Evolutionary conservation across 2,888 invertebrate genomes (phyloP), one percentile per base, ranked within the genome.

Genomic region (Philaethria dido): DNA sequence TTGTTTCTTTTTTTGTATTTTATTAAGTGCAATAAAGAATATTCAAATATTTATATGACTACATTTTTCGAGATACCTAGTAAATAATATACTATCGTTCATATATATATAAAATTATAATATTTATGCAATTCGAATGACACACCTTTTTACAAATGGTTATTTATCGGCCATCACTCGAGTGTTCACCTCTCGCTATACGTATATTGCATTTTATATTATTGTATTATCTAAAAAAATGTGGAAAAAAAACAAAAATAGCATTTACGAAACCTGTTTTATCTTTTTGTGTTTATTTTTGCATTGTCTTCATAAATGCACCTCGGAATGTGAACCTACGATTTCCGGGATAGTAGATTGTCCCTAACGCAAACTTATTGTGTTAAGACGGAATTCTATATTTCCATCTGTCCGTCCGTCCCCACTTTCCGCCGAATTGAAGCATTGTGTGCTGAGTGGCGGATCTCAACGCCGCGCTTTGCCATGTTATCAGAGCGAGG

Each of bases 261-360:
- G 4, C 11, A 29, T 29, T 52, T 52, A 16, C 16, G 9, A 50
- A 29, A 9, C 11, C 0, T 11, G 16, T 14, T 50, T 25, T 11
- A 5, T n/a, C 29, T 29, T 16, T 33, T 52, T 11, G 52, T 29
- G 11, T 8, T 29, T 52, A 29, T 16, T 29, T 11, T 29, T 29
- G 29, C 16, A 29, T 29, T 52, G 48, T 52, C 50, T 52, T 16
- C 29, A 16, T 50, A 50, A 50, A 50, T 50, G 25, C 50, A 29
- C 16, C n/a, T 50, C 16, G 29, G 9, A 16, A 29, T 29, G 29
- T 52, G 50, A 11, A 52, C 9, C 11, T 52, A 50, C 25, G 50
- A 6, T n/a, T 52, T 52, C 50, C 29, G n/a, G n/a, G 4, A 8
- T 20, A 20, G 20, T 20, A 45, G 18, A 2, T 20, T 11, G 45